Percentiles rank a stretch among this genome's conserved stretches.
These are phyloP conservation scores for Calosoma granatense DNA, from an alignment of 1,140 invertebrate species.

Conservation along the genomic window DNA sequence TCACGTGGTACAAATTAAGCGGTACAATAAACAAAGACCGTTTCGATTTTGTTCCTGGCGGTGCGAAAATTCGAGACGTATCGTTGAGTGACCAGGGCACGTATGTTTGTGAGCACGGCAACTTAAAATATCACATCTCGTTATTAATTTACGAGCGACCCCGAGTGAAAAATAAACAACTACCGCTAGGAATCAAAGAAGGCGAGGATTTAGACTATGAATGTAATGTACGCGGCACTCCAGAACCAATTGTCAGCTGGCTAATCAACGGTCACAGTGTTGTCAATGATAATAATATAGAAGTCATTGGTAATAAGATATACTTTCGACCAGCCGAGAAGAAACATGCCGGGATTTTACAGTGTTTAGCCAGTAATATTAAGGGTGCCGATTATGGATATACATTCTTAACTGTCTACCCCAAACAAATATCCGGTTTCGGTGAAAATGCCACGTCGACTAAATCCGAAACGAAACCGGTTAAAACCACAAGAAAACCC, in stretches of 20 bases:
- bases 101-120: slow-evolving; percentile 54
- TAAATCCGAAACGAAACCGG: not conserved
- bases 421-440: slow-evolving; percentile 55
- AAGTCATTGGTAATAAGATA: slow-evolving; percentile 32
- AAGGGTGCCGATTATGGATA: slow-evolving; percentile 57
- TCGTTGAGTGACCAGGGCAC: slow-evolving; percentile 52
- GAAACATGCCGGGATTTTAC: slow-evolving; percentile 75
- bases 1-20: slow-evolving; percentile 46
- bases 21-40: slow-evolving; percentile 33
- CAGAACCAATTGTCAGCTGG: slow-evolving; percentile 67
- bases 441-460: slow-evolving; percentile 18
- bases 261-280: slow-evolving; percentile 69
- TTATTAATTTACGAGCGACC: slow-evolving; percentile 49
- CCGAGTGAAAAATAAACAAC: slow-evolving; percentile 40
- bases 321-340: slow-evolving; percentile 59
- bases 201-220: slow-evolving; percentile 52
- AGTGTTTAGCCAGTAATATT: slow-evolving; percentile 78
- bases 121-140: slow-evolving; percentile 36
- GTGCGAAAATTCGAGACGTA: slow-evolving; percentile 51
- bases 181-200: slow-evolving; percentile 50
- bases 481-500: slow-evolving; percentile 31
- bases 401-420: slow-evolving; percentile 58
- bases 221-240: slow-evolving; percentile 56
- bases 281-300: slow-evolving; percentile 42
- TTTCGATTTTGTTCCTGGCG: slow-evolving; percentile 40